A percentile compares a stretch with the other conserved stretches of the same genome.
These are phyloP conservation scores for Leptopilina myrica DNA, from an alignment of 2,888 invertebrate genomes.

Conservation along the genomic window DNA sequence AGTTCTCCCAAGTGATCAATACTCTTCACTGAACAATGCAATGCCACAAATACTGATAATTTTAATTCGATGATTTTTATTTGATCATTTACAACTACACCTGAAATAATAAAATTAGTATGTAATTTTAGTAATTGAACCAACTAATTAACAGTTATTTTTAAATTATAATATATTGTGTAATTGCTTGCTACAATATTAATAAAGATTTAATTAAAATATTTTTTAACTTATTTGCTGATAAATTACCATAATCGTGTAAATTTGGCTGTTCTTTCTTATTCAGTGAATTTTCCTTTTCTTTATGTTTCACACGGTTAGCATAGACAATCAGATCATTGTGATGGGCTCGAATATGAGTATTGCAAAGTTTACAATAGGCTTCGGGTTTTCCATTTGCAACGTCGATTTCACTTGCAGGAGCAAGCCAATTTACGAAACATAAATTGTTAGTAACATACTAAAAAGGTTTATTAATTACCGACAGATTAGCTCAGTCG, in stretches of 20 bases:
- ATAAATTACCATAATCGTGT: neutral
- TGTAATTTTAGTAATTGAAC: neutral
- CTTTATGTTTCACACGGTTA: neutral
- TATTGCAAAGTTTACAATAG: neutral
- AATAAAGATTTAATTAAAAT: neutral
- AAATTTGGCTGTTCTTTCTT: neutral
- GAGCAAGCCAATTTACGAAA: neutral
- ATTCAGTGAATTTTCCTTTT: neutral
- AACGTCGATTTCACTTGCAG: neutral
- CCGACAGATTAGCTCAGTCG: too few species aligned
- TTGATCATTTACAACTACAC: neutral
- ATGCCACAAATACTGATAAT: conserved; percentile 51
- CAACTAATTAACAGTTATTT: neutral
- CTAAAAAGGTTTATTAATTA: neutral
- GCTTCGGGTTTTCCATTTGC: conserved; percentile 4
- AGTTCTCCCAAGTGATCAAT: conserved; percentile 55
- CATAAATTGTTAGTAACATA: neutral
- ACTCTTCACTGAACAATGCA: conserved; percentile 52
- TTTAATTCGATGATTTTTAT: neutral
- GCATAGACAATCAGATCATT: neutral
- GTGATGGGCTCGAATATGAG: neutral
- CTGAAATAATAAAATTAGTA: neutral
- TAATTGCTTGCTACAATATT: neutral
- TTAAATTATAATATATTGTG: neutral
- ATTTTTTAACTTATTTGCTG: neutral